Evolutionary conservation across 2,888 invertebrate genomes (phyloP).

Genomic region (Auanema freiburgensis): DNA sequence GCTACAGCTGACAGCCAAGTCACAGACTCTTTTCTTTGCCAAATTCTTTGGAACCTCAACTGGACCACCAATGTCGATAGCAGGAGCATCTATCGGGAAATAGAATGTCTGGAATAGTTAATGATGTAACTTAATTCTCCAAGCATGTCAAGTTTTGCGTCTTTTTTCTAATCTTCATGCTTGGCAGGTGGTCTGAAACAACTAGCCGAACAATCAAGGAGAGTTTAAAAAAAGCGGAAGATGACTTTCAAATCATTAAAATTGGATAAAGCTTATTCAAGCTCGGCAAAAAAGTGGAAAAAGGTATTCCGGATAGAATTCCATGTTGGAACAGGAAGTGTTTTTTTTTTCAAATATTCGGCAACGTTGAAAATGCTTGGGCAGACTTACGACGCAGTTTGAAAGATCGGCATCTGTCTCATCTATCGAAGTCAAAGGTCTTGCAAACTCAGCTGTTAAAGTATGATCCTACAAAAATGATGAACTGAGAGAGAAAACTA

Average conservation of each 20-base stretch:
- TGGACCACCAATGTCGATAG: slow-evolving; percentile 27
- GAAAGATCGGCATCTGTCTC: slow-evolving; percentile 28
- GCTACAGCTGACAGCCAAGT: slow-evolving; percentile 29
- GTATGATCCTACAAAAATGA: slow-evolving; percentile 25
- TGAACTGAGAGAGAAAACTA: not conserved
- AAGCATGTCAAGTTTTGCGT: too few species aligned
- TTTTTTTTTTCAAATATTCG: not conserved
- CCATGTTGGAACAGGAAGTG: not conserved
- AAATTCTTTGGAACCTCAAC: slow-evolving; percentile 19
- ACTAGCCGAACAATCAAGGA: not conserved
- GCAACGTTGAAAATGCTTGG: too few species aligned
- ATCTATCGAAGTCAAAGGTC: slow-evolving; percentile 23
- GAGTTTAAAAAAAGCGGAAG: not conserved
- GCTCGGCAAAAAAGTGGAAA: too few species aligned
- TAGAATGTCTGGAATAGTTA: slow-evolving; percentile 27
- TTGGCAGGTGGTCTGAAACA: too few species aligned
- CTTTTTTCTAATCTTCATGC: too few species aligned
- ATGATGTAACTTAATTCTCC: too few species aligned
- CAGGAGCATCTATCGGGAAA: slow-evolving; percentile 20
- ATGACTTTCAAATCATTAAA: not conserved
- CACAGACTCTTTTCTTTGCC: slow-evolving; percentile 30
- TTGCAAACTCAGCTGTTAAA: slow-evolving; percentile 39
- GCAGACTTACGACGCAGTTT: slow-evolving; percentile 24
- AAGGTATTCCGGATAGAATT: not conserved
- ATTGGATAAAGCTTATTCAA: slow-evolving; percentile 1